These are phyloP conservation scores for Callipepla californica DNA, from an alignment of 2,113 vertebrate species.

Conservation along the genomic window DNA sequence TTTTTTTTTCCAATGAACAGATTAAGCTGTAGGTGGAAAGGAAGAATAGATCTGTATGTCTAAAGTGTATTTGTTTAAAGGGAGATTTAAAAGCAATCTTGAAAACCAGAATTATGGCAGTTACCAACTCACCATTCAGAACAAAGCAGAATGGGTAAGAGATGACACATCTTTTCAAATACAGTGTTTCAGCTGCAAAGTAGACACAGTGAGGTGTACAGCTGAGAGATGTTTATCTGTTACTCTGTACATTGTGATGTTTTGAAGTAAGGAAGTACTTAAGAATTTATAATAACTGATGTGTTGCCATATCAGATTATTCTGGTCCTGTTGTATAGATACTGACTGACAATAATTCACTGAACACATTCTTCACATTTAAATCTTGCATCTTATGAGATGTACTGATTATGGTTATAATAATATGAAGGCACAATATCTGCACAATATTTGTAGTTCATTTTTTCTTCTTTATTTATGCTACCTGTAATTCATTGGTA, in stretches of 20 bases:
- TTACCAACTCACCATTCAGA: not conserved
- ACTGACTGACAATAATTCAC: constrained; percentile 78
- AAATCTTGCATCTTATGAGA: constrained; percentile 77
- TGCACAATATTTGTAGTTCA: constrained; percentile 55
- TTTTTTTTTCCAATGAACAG: not conserved
- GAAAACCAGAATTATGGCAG: not conserved
- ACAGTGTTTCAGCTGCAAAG: constrained; percentile 50
- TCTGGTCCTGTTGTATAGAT: constrained; percentile 69
- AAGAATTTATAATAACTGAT: constrained; percentile 80
- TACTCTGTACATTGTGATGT: constrained; percentile 79
- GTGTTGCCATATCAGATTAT: constrained; percentile 79
- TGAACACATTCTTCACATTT: constrained; percentile 75
- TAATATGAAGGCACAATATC: constrained; percentile 59
- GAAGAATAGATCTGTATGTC: not conserved
- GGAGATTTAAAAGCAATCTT: not conserved
- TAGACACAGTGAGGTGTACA: constrained; percentile 32
- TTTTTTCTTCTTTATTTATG: constrained; percentile 70
- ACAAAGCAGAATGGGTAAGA: not conserved
- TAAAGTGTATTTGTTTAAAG: not conserved
- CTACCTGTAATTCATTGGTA: constrained; percentile 64
- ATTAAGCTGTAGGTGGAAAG: not conserved
- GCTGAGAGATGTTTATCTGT: constrained; percentile 75
- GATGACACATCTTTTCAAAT: not conserved
- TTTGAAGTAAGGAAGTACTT: constrained; percentile 77
- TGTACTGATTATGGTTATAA: constrained; percentile 72